Evolutionary conservation across 2,888 invertebrate genomes (phyloP).

Genomic region (Dexiosoma caninum): DNA sequence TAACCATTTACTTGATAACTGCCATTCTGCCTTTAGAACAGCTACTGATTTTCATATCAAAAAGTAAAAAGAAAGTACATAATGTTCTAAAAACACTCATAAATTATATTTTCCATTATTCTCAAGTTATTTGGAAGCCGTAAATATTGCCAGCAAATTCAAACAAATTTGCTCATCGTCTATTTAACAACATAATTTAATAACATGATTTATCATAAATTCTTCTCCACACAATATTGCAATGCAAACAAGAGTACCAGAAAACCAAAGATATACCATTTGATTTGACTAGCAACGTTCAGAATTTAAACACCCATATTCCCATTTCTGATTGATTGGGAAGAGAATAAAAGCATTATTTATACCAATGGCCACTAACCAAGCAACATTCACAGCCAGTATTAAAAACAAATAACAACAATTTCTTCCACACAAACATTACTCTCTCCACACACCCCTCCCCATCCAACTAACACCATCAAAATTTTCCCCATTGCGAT

Average conservation of each 20-base stretch:
- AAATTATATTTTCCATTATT: slow-evolving; percentile 5
- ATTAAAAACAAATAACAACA: slow-evolving; percentile 15
- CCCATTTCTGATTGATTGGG: background rate
- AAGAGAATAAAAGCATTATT: slow-evolving; percentile 33
- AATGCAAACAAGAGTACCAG: background rate
- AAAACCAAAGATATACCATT: background rate
- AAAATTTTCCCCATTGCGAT: background rate
- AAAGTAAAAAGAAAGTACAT: background rate
- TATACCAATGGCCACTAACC: slow-evolving; percentile 22
- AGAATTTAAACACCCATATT: background rate
- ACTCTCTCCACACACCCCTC: too few species aligned
- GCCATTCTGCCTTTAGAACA: too few species aligned
- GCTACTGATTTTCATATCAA: background rate
- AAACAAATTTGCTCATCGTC: slow-evolving; percentile 50
- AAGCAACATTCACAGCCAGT: background rate
- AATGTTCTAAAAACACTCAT: background rate
- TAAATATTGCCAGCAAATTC: slow-evolving; percentile 38
- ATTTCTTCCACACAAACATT: too few species aligned
- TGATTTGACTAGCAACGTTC: background rate
- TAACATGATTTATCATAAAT: slow-evolving; percentile 46
- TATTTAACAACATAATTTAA: slow-evolving; percentile 48
- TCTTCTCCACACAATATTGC: slow-evolving; percentile 38
- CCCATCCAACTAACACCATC: background rate
- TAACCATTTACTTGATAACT: too few species aligned
- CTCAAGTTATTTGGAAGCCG: slow-evolving; percentile 1